phyloP scores from a whole-genome alignment of 1,140 invertebrate species.

The Drosophila nikananu region DNA sequence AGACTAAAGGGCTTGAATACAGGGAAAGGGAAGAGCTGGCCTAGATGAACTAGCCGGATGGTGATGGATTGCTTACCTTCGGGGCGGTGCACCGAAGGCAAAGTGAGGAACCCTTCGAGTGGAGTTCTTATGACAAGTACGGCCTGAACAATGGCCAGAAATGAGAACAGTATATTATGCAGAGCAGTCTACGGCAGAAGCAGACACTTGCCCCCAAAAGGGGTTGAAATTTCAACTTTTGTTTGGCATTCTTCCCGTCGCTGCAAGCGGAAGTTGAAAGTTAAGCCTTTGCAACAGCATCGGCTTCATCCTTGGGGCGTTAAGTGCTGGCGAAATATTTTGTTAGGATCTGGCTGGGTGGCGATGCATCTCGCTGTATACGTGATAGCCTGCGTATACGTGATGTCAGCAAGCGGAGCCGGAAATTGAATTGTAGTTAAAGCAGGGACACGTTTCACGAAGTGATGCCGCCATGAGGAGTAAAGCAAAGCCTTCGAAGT shows the following conservation, averaged over 20 bases:
- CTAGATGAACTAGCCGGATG: conserved; percentile 1
- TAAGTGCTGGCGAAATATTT: conserved; percentile 50
- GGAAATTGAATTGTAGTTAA: conserved; percentile 50
- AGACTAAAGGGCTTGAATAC: not conserved
- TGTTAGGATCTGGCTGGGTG: conserved; percentile 29
- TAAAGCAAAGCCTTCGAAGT: not conserved
- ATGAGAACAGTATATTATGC: conserved; percentile 42
- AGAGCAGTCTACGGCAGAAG: conserved; percentile 10
- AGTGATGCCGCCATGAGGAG: conserved; percentile 11
- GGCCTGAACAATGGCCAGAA: conserved; percentile 32
- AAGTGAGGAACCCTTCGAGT: conserved; percentile 4
- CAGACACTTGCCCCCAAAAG: conserved; percentile 31
- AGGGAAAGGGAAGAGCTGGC: not conserved
- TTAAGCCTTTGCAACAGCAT: conserved; percentile 45
- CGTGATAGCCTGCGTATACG: conserved; percentile 52
- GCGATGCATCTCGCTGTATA: conserved; percentile 44
- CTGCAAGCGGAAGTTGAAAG: conserved; percentile 45
- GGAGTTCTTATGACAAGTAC: conserved; percentile 32
- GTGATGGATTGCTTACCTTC: conserved; percentile 36
- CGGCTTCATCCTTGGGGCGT: conserved; percentile 31
- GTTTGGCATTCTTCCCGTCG: conserved; percentile 25
- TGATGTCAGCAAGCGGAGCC: conserved; percentile 37
- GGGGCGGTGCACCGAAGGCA: conserved; percentile 19
- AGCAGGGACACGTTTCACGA: conserved; percentile 25
- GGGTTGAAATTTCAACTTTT: conserved; percentile 37